Conservation (phyloP, 2,797 vertebrate species). For the Spinus pinus region DNA sequence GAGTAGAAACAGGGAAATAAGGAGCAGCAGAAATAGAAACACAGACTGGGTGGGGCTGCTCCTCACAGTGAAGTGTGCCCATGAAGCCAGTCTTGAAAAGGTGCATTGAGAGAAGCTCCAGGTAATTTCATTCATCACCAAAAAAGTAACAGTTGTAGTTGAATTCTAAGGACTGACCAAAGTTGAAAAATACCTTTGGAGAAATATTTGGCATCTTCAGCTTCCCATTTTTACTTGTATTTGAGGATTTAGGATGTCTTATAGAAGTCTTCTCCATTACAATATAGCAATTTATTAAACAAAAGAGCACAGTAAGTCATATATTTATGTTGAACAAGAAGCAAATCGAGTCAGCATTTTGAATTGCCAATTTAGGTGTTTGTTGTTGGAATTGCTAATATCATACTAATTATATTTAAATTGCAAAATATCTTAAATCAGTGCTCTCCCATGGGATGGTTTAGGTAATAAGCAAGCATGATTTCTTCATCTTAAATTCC, state of each 20-base stretch:
- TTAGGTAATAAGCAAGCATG: slow-evolving; percentile 42
- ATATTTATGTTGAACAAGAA: not conserved
- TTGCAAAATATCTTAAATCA: slow-evolving; percentile 49
- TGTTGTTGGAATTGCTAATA: slow-evolving; percentile 44
- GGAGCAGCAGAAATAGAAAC: not conserved
- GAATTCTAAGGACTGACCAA: not conserved
- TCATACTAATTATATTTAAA: slow-evolving; percentile 58
- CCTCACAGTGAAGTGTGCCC: fast-evolving
- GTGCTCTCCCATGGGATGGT: slow-evolving; percentile 1
- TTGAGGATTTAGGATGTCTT: not conserved
- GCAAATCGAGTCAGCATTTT: slow-evolving; percentile 11
- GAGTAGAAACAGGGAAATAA: not conserved
- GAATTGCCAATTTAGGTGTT: slow-evolving; percentile 26
- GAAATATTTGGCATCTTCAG: not conserved
- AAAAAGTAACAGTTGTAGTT: not conserved
- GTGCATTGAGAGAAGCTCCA: fast-evolving
- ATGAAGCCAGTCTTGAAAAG: not conserved
- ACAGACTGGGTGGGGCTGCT: not conserved
- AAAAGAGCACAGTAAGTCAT: not conserved
- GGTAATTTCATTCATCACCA: not conserved
- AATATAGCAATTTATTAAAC: not conserved
- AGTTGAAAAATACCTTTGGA: not conserved
- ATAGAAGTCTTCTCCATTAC: not conserved
- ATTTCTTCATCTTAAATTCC: slow-evolving; percentile 35
- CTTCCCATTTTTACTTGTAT: not conserved